phyloP scores from a whole-genome alignment of 2,888 invertebrate species.

The Melinaea menophilus region DNA sequence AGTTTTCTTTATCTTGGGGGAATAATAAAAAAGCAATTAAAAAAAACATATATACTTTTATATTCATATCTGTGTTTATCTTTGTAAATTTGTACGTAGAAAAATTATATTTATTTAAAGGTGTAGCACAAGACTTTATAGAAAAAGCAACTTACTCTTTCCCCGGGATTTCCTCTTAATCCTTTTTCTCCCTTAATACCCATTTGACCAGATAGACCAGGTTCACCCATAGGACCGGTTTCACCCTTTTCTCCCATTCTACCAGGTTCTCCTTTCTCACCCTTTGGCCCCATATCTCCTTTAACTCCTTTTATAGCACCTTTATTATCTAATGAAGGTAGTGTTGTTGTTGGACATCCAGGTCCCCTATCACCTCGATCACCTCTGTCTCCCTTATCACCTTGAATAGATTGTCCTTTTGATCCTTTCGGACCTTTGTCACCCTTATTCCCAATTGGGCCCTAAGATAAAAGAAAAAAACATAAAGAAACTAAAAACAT shows the following conservation, averaged over 20 bases:
- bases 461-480: slow-evolving; percentile 63
- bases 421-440: slow-evolving; percentile 82
- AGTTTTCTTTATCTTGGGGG: too few species aligned
- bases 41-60: too few species aligned
- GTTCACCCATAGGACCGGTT: slow-evolving; percentile 82
- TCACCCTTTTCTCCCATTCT: slow-evolving; percentile 83
- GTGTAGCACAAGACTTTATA: too few species aligned
- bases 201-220: slow-evolving; percentile 80
- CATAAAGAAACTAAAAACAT: too few species aligned
- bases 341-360: slow-evolving; percentile 48
- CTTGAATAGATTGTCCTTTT: slow-evolving; percentile 71
- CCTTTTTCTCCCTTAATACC: slow-evolving; percentile 94
- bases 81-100: too few species aligned
- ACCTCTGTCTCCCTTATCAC: slow-evolving; percentile 81
- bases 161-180: slow-evolving; percentile 87
- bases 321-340: slow-evolving; percentile 55
- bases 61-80: too few species aligned
- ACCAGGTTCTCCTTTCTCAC: slow-evolving; percentile 80
- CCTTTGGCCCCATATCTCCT: slow-evolving; percentile 78
- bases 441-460: slow-evolving; percentile 83
- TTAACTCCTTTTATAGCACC: slow-evolving; percentile 60
- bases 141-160: slow-evolving; percentile 78
- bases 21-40: too few species aligned
- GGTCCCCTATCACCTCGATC: slow-evolving; percentile 74
- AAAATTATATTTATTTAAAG: too few species aligned